Conservation (phyloP, 1,140 invertebrate species). For the Heliconius melpomene region DNA sequence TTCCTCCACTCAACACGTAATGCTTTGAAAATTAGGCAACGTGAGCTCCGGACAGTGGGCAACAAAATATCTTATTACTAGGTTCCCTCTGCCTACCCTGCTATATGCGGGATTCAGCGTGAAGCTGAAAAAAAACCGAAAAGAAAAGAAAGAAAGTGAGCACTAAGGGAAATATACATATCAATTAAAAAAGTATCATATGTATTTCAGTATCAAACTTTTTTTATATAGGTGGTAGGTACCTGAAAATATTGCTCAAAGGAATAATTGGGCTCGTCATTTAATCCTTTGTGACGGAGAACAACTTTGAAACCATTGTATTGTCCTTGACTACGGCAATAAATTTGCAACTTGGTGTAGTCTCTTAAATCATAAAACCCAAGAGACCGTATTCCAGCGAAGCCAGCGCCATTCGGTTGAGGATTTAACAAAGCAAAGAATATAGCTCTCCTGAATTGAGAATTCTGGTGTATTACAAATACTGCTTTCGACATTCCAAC, state of each 20-base stretch:
- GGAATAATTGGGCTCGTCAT: conserved; percentile 81
- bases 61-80: no score
- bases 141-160: no score
- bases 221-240: background rate
- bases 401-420: conserved; percentile 86
- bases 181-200: background rate
- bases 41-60: no score
- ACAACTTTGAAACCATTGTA: conserved; percentile 83
- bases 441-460: conserved; percentile 83
- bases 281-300: conserved; percentile 82
- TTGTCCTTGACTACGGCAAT: conserved; percentile 83
- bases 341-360: conserved; percentile 80
- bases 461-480: conserved; percentile 82
- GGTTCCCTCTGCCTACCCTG: no score
- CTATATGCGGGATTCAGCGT: no score
- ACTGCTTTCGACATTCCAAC: conserved; percentile 86
- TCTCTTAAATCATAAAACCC: conserved; percentile 77
- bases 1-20: no score
- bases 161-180: no score
- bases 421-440: conserved; percentile 87
- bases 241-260: conserved; percentile 86
- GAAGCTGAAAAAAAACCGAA: background rate
- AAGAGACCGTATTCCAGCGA: conserved; percentile 83
- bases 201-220: background rate
- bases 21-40: no score